Base-by-base conservation (phyloP, 2,113 vertebrate genomes). In the Alouatta palliata region DNA sequence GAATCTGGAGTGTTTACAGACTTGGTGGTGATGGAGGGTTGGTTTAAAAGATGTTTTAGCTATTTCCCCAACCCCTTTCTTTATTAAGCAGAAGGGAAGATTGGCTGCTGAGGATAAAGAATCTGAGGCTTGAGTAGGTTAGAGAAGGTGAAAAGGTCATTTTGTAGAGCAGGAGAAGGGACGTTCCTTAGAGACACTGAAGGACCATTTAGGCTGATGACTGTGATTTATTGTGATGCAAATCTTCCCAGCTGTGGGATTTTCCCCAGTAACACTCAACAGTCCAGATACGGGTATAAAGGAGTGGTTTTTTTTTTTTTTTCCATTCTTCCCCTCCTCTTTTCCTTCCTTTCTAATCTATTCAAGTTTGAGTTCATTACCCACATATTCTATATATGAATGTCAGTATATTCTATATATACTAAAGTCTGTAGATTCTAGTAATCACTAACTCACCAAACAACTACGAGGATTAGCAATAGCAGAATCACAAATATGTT, bases 321-420 rank as follows among this genome's bases (percentile, higher is more conserved):
- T 27, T 6, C 0, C 43, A 0, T 45, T 23, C 47, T 12, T 37
- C 40, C 10, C 3, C 8, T 61, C 0, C 37, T n/a, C 58, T 35
- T n/a, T 61, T 37, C 37, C 27, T 21, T 23, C 1, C 19, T 43
- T 84, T 16, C 49, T 27, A 6, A 21, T 35, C 40, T n/a, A 9
- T 75, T 37, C 40, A 37, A 2, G 25, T 16, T 17, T 3, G 70
- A 84, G 86, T 8, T 87, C 13, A 20, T 12, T 17, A 45, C n/a
- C 8, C 52, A 13, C 19, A 7, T 11, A 17, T 30, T 76, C n/a
- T 27, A 7, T 32, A 2, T 3, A 0, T 6, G n/a, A 20, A 3
- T 30, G 14, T 19, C 61, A 37, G 20, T 37, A 37, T 73, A 25
- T 64, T 20, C 58, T 76, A 2, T 21, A 3, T 93, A 11, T 76